phyloP scores from a whole-genome alignment of 2,888 invertebrate species.

The Leptothorax acervorum region DNA sequence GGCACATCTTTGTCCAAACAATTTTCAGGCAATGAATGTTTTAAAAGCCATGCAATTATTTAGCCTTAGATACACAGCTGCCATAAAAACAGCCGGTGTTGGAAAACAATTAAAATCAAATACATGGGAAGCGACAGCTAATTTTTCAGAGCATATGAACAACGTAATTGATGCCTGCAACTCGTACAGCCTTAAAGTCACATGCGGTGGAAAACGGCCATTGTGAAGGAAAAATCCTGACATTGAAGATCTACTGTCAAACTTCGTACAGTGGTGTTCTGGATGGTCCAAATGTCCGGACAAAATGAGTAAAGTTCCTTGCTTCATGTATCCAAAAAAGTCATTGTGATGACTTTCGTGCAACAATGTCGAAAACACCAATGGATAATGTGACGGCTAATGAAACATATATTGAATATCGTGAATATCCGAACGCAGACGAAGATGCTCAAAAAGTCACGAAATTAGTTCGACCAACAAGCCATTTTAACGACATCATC shows the following conservation, averaged over 20 bases:
- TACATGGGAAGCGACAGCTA: neutral
- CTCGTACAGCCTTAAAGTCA: neutral
- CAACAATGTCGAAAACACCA: neutral
- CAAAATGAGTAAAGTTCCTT: neutral
- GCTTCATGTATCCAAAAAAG: neutral
- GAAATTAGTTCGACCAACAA: slow-evolving; percentile 4
- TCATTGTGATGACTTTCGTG: neutral
- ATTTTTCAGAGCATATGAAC: neutral
- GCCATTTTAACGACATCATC: neutral
- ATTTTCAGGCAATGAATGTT: too few relatives aligned
- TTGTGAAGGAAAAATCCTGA: neutral
- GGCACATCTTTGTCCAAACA: neutral
- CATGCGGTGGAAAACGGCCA: neutral
- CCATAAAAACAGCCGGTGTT: neutral
- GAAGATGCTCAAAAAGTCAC: neutral
- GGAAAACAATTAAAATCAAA: neutral
- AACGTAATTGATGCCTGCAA: neutral
- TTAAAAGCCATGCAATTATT: neutral
- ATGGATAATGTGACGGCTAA: neutral
- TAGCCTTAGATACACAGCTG: neutral
- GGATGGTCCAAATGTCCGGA: neutral
- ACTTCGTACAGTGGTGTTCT: neutral
- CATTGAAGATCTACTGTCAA: neutral
- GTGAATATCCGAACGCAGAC: slow-evolving; percentile 12
- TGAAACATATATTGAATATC: slow-evolving; percentile 10